These are phyloP conservation scores for Antheraea assamensis DNA, from an alignment of 2,888 invertebrate species.

Conservation along the genomic window DNA sequence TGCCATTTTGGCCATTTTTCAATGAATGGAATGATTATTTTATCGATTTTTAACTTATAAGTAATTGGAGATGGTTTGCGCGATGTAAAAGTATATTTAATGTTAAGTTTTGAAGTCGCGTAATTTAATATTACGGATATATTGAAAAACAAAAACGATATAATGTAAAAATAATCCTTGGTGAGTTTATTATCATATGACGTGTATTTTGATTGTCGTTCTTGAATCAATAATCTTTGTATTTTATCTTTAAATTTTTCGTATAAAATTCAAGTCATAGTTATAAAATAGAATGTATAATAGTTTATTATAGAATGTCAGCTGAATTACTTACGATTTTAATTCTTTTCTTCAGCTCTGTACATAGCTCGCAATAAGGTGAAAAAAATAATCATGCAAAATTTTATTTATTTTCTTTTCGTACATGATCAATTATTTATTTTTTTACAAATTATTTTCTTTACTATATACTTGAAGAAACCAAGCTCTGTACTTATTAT, in stretches of 20 bases:
- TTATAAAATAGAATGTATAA: too few species aligned
- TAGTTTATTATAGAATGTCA: not conserved
- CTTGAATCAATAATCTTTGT: constrained; percentile 24
- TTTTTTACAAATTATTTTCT: not conserved
- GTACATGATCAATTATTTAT: not conserved
- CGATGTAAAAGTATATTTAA: constrained; percentile 28
- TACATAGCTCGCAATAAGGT: not conserved
- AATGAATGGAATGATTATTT: constrained; percentile 43
- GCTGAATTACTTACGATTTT: not conserved
- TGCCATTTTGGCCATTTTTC: constrained; percentile 63
- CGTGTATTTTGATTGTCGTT: constrained; percentile 47
- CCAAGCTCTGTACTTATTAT: too few species aligned
- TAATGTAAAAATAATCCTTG: constrained; percentile 30
- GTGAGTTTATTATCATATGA: constrained; percentile 68
- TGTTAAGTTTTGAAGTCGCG: constrained; percentile 22
- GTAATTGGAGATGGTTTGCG: constrained; percentile 34
- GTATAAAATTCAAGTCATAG: not conserved
- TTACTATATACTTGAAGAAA: too few species aligned
- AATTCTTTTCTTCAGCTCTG: not conserved
- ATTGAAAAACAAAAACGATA: constrained; percentile 26
- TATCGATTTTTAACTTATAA: constrained; percentile 64
- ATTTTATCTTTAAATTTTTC: not conserved
- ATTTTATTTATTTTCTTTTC: not conserved
- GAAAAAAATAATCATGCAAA: not conserved
- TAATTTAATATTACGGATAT: constrained; percentile 30